Base-by-base conservation (phyloP, 1,140 invertebrate genomes). In the Oedothorax gibbosus region DNA sequence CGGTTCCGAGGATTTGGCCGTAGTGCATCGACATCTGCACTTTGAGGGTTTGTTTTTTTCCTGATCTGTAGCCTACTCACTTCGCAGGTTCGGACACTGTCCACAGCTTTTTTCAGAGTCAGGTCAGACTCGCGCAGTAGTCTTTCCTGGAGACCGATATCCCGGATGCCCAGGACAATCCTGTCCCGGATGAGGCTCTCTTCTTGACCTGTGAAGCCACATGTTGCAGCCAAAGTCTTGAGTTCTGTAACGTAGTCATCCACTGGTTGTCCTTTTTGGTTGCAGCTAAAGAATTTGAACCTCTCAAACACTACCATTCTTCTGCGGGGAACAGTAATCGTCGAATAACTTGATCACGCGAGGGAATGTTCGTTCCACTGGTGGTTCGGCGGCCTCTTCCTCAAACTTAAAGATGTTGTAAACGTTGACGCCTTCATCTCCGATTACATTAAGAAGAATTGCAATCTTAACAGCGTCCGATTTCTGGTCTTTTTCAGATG, bases 121-220 rank as follows among this genome's bases (percentile, higher is more conserved):
- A 81, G 66, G 9, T 10, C 11, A 10, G 79, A 35, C 35, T 71
- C 79, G 9, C 79, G 14, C 21, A 68, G 69, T 49, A 81, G 15
- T 53, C 79, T 12, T 21, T 81, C 79, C 49, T 81, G 79, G 10
- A 81, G 62, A 9, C n/a, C 21, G 9, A 14, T 71, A 35, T 81
- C 53, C 15, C 51, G 15, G 21, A 81, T 50, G 53, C 50, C 79
- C 10, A 81, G 20, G 9, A 69, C 53, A 18, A 81, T 81, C 54
- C 69, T 68, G 56, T 81, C 79, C 53, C 65, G 53, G 49, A 72
- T 62, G 10, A 81, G 65, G 56, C 66, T 57, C 12, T 79, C 57
- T 56, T 81, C 79, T 35, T 81, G 79, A 12, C 35, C 79, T 35
- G 54, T 66, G 69, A 81, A 81, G 8, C 69, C 53, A 21, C 64